Conservation (phyloP, 2,888 invertebrate species). For the Sesia bembeciformis region DNA sequence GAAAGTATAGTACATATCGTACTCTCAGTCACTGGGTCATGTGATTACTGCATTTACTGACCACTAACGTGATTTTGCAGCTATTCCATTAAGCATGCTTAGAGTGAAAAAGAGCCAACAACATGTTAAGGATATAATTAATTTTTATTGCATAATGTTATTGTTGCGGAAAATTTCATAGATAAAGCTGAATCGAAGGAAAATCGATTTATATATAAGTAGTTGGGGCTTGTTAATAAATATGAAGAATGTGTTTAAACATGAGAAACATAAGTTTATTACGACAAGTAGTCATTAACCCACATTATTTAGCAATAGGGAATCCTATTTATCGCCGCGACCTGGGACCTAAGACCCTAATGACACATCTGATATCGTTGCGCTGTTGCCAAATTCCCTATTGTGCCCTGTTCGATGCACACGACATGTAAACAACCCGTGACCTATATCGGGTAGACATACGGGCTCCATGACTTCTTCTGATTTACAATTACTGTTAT, state of each 20-base stretch:
- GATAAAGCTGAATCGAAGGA: too few relatives aligned
- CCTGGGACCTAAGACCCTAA: conserved; percentile 44
- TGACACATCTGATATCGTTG: conserved; percentile 32
- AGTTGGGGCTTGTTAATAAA: too few relatives aligned
- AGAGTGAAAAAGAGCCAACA: too few relatives aligned
- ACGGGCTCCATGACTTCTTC: conserved; percentile 1
- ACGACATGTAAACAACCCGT: conserved; percentile 14
- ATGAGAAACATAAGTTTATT: background rate
- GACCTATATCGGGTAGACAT: conserved; percentile 14
- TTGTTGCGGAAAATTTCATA: too few relatives aligned
- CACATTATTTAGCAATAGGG: conserved; percentile 36
- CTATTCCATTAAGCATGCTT: background rate
- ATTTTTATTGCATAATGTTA: too few relatives aligned
- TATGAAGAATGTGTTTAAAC: too few relatives aligned
- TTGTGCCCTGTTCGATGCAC: background rate
- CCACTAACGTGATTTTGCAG: background rate
- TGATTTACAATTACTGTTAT: background rate
- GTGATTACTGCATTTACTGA: background rate
- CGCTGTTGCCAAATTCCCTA: conserved; percentile 30
- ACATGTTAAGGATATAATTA: too few relatives aligned
- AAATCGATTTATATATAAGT: too few relatives aligned
- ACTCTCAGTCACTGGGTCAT: conserved; percentile 13
- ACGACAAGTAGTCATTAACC: conserved; percentile 30
- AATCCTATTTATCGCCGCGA: conserved; percentile 37
- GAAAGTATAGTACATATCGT: conserved; percentile 3